Conservation (phyloP, 37 sponge, comb jelly and placozoan species). For the Agelas oroides region DNA sequence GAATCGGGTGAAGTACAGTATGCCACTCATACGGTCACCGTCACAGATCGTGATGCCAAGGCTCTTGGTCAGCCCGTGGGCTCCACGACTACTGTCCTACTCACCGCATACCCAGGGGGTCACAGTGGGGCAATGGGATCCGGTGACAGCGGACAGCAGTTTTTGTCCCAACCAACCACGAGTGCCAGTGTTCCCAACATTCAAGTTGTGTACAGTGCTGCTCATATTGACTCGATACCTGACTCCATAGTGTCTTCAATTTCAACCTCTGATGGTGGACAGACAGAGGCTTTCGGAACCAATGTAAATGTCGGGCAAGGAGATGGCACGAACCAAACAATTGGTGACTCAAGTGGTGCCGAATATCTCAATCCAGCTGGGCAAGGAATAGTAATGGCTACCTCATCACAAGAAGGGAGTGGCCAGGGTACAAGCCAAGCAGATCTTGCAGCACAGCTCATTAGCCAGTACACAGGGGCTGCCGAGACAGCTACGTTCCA, state of each 20-base stretch:
- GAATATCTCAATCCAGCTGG: slow-evolving; percentile 10
- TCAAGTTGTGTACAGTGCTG: slow-evolving; percentile 69
- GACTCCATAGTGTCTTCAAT: slow-evolving; percentile 34
- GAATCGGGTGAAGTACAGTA: slow-evolving; percentile 87
- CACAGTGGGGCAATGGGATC: slow-evolving; percentile 36
- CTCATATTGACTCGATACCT: slow-evolving; percentile 32
- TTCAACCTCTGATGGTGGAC: background rate
- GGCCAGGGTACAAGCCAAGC: background rate
- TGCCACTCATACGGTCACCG: slow-evolving; percentile 85
- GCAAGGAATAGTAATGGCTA: background rate
- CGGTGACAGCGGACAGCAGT: slow-evolving; percentile 4
- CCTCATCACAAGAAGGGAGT: background rate
- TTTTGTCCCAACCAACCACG: slow-evolving; percentile 14
- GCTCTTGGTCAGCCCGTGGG: slow-evolving; percentile 84
- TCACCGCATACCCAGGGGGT: slow-evolving; percentile 83
- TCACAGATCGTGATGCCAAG: slow-evolving; percentile 76
- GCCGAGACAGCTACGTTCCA: too few relatives aligned
- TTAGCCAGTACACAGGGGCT: slow-evolving; percentile 5
- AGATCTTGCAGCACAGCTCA: slow-evolving; percentile 20
- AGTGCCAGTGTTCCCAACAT: slow-evolving; percentile 26
- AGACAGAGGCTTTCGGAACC: background rate
- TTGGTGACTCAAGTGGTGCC: background rate
- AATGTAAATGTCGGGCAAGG: too few relatives aligned
- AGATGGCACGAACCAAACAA: background rate
- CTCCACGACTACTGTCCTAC: slow-evolving; percentile 83